Evolutionary conservation across 2,113 vertebrate genomes (phyloP), one percentile per base, ranked within the genome.

Genomic region (Carassius gibelio): DNA sequence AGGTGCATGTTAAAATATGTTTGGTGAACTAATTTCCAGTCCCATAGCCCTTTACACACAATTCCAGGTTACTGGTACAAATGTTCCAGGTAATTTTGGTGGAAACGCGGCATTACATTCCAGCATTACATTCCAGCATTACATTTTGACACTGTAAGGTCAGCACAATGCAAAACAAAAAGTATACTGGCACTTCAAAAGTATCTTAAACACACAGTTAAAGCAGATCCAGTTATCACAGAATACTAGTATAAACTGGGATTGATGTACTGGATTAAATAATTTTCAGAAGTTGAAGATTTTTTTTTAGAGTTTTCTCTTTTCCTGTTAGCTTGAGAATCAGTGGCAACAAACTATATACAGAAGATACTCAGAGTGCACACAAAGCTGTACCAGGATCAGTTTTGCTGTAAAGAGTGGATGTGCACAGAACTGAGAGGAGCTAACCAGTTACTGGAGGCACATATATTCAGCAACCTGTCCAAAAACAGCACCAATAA

Each of bases 1-100:
- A 91, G 91, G 89, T 90, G 93, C 90, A 93, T 90, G 90, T 91
- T 93, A 93, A 93, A 94, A 94, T 92, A 92, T 88, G 90, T 83
- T 91, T 80, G 50, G 14, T 15, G 87, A 81, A 72, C 84, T 77
- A 83, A 69, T 88, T 87, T 87, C 87, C 82, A 82, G 64, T 88
- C 87, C 84, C 82, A 83, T 91, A 93, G 91, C 91, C 93, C 91
- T 93, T 93, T 86, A 88, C 88, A 91, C 89, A 92, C 87, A 93
- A 90, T 90, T 84, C 89, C 85, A 89, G 64, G 81, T 87, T 77
- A 10, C 13, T 30, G 30, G 30, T 30, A 30, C 30, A 30, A 30
- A 30, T 30, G 30, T 30, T 30, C 30, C 30, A 2, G 30, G 30
- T 30, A 30, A 30, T 30, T 30, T 30, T 2, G 30, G 30, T 30